Evolutionary conservation across 2,888 invertebrate genomes (phyloP).

Genomic region (Athetis lepigone): DNA sequence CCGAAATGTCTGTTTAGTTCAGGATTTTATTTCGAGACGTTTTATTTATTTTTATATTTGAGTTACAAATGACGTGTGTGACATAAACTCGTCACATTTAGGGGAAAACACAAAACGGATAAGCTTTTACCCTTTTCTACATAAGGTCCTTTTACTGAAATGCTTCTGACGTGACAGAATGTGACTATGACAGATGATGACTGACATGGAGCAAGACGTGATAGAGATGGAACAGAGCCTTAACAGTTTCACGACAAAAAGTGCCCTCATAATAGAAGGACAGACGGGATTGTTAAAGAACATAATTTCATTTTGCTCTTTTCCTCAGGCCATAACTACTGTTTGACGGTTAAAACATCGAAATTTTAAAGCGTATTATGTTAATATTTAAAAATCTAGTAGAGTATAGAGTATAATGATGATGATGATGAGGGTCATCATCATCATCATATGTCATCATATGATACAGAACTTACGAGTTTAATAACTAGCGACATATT

Average conservation of each 20-base stretch:
- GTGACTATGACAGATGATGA: slow-evolving; percentile 23
- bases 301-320: too few relatives aligned
- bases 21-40: slow-evolving; percentile 11
- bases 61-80: slow-evolving; percentile 15
- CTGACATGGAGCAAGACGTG: slow-evolving; percentile 23
- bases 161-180: slow-evolving; percentile 12
- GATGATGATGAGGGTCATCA: too few relatives aligned
- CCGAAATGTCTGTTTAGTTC: background rate
- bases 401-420: too few relatives aligned
- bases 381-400: too few relatives aligned
- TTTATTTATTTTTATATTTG: slow-evolving; percentile 25
- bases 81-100: slow-evolving; percentile 33
- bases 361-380: too few relatives aligned
- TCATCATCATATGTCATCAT: too few relatives aligned
- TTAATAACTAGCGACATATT: too few relatives aligned
- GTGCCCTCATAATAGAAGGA: too few relatives aligned
- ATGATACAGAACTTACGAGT: too few relatives aligned
- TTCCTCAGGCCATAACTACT: too few relatives aligned
- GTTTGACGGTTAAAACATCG: too few relatives aligned
- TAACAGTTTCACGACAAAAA: background rate
- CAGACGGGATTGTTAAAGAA: too few relatives aligned
- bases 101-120: slow-evolving; percentile 18
- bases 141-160: background rate
- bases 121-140: slow-evolving; percentile 22
- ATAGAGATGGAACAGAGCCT: background rate